Percentiles rank a stretch among this genome's conserved stretches.
Conservation (phyloP, 2,113 vertebrate species). For the Equus przewalskii region DNA sequence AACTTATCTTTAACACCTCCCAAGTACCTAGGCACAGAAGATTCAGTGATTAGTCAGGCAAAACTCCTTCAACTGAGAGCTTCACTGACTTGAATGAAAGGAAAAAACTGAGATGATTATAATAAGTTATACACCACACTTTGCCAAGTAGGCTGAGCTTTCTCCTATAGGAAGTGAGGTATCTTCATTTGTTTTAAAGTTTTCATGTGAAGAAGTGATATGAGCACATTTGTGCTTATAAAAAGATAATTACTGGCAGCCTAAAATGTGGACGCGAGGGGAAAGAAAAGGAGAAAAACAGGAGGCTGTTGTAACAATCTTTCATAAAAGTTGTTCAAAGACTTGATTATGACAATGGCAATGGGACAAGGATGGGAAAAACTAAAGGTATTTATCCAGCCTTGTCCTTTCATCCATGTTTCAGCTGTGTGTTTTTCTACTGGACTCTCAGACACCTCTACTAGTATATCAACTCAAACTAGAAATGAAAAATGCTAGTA, state of each 20-base stretch:
- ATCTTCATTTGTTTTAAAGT: constrained; percentile 20
- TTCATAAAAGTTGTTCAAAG: background rate
- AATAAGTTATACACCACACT: background rate
- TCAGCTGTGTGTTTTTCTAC: background rate
- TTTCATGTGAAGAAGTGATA: constrained; percentile 31
- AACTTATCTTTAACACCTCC: background rate
- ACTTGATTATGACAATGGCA: background rate
- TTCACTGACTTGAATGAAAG: background rate
- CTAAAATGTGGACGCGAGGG: background rate
- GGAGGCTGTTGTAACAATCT: background rate
- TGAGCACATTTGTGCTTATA: background rate
- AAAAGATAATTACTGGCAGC: background rate
- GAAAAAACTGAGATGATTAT: background rate
- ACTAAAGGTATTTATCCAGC: background rate
- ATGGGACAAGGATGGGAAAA: background rate
- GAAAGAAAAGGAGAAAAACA: background rate
- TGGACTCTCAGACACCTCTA: background rate
- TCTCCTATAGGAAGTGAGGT: background rate
- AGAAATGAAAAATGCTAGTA: background rate
- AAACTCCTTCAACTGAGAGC: background rate
- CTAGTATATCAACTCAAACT: background rate
- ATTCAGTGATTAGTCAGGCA: background rate
- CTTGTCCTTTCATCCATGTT: background rate
- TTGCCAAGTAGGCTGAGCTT: background rate
- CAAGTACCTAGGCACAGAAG: background rate